Base-by-base conservation (phyloP, 2,113 vertebrate species). In the Lampris megalopsis region DNA sequence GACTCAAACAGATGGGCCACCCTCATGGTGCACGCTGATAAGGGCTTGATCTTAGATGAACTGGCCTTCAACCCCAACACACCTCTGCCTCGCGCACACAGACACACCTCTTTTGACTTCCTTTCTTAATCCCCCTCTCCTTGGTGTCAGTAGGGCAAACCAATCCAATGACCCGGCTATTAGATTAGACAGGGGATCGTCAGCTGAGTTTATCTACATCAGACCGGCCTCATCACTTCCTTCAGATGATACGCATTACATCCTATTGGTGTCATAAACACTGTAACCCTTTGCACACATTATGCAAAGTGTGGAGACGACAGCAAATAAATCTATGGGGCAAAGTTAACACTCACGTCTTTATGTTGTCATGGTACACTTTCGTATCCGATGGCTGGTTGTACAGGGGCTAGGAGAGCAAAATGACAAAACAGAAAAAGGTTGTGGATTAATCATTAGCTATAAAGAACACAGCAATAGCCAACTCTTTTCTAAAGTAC, bases 301-400 rank as follows among this genome's bases (percentile, higher is more conserved):
- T 43, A 45, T n/a, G 41, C 61, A 63, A 52, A 2, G 50, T 11
- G 52, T 59, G 53, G 35, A 52, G 10, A 59, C 35, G 10, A 48
- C 3, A 56, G 2, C 7, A 48, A 56, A 69, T 3, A 0, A 3
- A 49, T 48, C 6, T 9, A 10, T n/a, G 2, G 9, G 48, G 47
- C 2, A 52, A 70, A 35, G 5, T 3, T 8, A 52, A 64, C 89
- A 97, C 98, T 99, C 91, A 99, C 98, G 98, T 99, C 93, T 99
- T 99, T 91, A 99, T 99, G 95, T 99, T 99, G 88, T 99, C 98
- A 85, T 99, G 98, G 93, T 99, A 99, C 71, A 99, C 97, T 89
- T 99, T 99, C 71, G 98, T 99, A 90, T 99, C 98, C 6, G 98
- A 99, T 0, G 98, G 98, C 65, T 99, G 98, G 94, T 99, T 99